Base-by-base conservation (phyloP, 2,888 invertebrate genomes). In the Stictocephala bisonia region DNA sequence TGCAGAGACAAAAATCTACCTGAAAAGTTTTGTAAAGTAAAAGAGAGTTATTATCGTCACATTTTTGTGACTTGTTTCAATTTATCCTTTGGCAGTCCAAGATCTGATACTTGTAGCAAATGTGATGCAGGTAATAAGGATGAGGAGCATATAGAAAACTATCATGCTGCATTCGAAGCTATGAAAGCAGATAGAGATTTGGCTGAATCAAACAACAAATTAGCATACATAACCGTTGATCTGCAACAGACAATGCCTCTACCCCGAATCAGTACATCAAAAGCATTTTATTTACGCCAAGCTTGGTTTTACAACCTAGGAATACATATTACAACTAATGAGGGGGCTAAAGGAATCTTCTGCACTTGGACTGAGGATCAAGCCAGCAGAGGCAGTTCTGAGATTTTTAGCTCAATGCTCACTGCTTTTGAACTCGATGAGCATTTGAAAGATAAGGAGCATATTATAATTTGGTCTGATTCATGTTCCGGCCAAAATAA, bases 281-380 rank as follows among this genome's bases (percentile, higher is more conserved):
- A 73, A 70, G 75, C 75, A 1, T 78, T 78, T 64, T 78, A 77
- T 73, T 67, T 75, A 58, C 48, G 72, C 15, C 75, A 75, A 53
- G 20, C 69, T 15, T 75, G 69, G 74, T 60, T 75, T 27, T 74
- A 74, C 68, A 72, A 76, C 53, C 56, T 77, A 11, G 75, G 76
- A 26, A 56, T 77, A 15, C 77, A 77, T 53, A 56, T 73, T 71
- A 68, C 71, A 40, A 29, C 70, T 24, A 67, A 73, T 66, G 74
- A 26, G 9, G n/a, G 44, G 26, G 77, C 76, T 60, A 75, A 72
- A 50, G 74, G 68, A 67, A 74, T 64, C 56, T 79, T 27, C 71
- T 78, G 71, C 40, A 70, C 77, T 29, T 79, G 79, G 73, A 77
- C 76, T n/a, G 78, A 79, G 48, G 74, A 77, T 69, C 50, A 75